Evolutionary conservation across 1,140 invertebrate species (phyloP).

Genomic region (Drosophila punjabiensis): DNA sequence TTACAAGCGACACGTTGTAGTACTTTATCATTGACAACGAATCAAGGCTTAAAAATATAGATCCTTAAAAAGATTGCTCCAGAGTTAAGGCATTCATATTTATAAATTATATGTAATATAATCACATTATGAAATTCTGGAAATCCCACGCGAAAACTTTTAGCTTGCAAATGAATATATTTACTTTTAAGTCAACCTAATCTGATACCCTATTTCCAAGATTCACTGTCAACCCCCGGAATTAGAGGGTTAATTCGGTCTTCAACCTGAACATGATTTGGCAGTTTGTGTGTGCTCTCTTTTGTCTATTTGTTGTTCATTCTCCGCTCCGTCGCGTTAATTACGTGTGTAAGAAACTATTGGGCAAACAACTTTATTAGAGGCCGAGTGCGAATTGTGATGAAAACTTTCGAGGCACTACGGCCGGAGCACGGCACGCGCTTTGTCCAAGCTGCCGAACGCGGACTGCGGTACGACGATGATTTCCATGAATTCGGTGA

Average conservation of each 20-base stretch:
- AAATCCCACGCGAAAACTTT: too few species aligned
- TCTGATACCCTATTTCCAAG: background rate
- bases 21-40: too few species aligned
- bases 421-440: slow-evolving; percentile 61
- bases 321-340: slow-evolving; percentile 53
- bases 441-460: slow-evolving; percentile 46
- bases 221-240: background rate
- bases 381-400: slow-evolving; percentile 60
- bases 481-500: slow-evolving; percentile 52
- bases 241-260: slow-evolving; percentile 15
- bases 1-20: slow-evolving; percentile 35
- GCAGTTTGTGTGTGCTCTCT: slow-evolving; percentile 16
- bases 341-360: slow-evolving; percentile 71
- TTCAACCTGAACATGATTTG: slow-evolving; percentile 33
- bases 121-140: too few species aligned
- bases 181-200: background rate
- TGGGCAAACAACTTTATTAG: slow-evolving; percentile 80
- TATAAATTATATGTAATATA: too few species aligned
- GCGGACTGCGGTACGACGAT: slow-evolving; percentile 14
- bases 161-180: background rate
- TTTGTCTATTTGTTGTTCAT: slow-evolving; percentile 27
- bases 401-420: slow-evolving; percentile 23
- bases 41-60: too few species aligned
- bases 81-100: too few species aligned
- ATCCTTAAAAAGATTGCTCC: too few species aligned